Conservation (phyloP, 2,797 vertebrate genomes). For the Rhinoraja longicauda region DNA sequence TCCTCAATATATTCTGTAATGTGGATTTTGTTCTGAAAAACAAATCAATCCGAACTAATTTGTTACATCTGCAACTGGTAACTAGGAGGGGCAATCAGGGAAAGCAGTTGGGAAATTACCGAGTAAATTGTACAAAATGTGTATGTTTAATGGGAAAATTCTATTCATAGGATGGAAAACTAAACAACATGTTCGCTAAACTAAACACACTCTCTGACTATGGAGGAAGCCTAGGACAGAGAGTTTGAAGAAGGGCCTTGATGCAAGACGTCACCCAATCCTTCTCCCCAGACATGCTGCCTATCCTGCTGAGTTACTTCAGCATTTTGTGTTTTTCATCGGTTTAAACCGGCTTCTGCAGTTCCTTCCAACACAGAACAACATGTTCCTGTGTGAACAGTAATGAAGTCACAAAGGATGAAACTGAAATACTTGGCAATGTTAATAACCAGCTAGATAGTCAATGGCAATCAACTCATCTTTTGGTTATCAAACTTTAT, state of each 20-base stretch:
- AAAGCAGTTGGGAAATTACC: neutral
- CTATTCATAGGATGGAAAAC: neutral
- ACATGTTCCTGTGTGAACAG: too few species aligned
- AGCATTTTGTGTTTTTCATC: too few species aligned
- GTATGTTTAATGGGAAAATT: neutral
- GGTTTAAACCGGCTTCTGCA: too few species aligned
- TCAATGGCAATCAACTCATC: neutral
- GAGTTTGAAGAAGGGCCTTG: too few species aligned
- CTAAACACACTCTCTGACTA: too few species aligned
- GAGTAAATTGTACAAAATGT: neutral
- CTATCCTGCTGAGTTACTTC: too few species aligned
- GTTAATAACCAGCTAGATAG: neutral
- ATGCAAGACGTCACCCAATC: too few species aligned
- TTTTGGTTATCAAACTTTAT: neutral
- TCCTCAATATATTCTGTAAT: neutral
- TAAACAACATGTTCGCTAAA: neutral
- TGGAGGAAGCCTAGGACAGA: too few species aligned
- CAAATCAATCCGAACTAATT: neutral
- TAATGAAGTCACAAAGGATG: neutral
- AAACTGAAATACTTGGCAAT: neutral
- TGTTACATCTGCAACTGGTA: neutral
- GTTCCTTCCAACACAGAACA: too few species aligned
- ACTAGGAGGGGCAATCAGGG: neutral
- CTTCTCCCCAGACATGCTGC: too few species aligned
- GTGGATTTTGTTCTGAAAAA: neutral